These are phyloP conservation scores for Sebastiscus albofasciatus DNA, from an alignment of 2,797 vertebrate genomes.

Conservation along the genomic window DNA sequence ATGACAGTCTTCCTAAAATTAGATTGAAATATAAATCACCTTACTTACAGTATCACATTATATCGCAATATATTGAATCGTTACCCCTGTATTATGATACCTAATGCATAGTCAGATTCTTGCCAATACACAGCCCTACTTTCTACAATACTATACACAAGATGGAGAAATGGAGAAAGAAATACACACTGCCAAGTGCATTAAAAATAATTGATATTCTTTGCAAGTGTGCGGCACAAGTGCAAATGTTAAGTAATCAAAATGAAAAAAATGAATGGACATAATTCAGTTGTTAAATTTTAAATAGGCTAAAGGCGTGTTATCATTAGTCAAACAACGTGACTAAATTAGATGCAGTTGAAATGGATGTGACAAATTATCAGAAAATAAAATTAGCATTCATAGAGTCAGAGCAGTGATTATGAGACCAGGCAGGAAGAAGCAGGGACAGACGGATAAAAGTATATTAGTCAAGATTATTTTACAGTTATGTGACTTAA, in stretches of 20 bases:
- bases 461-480: not conserved
- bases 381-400: not conserved
- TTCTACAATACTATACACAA: not conserved
- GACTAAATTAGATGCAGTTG: not conserved
- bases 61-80: too few relatives aligned
- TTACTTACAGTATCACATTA: too few relatives aligned
- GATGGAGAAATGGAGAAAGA: not conserved
- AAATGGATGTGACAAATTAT: not conserved
- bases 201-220: not conserved
- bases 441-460: not conserved
- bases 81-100: too few relatives aligned
- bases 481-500: too few relatives aligned
- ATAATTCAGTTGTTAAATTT: not conserved
- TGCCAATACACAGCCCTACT: too few relatives aligned
- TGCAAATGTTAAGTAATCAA: not conserved
- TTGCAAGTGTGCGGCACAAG: not conserved
- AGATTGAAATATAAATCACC: too few relatives aligned
- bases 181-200: not conserved
- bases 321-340: not conserved
- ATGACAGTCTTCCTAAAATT: too few relatives aligned
- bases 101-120: too few relatives aligned
- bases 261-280: not conserved
- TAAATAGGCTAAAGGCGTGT: not conserved
- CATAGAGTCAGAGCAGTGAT: not conserved
- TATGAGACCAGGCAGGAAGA: not conserved